Evolutionary conservation across 2,797 vertebrate genomes (phyloP).

Genomic region (Myotis daubentonii): DNA sequence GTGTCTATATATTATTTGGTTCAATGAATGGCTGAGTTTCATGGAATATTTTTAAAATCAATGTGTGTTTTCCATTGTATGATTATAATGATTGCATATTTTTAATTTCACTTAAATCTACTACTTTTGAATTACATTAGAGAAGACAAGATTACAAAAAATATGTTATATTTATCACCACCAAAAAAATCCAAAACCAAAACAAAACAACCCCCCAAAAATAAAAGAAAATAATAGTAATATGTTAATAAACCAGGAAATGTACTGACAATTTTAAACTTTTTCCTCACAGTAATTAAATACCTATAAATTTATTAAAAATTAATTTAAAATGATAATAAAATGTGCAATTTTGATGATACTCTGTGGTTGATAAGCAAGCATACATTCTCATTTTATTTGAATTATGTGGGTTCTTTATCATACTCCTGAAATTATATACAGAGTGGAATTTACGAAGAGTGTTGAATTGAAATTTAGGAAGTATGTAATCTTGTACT

Average conservation of each 20-base stretch:
- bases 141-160: neutral
- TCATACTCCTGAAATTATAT: neutral
- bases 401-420: neutral
- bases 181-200: neutral
- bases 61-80: neutral
- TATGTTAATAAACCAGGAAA: neutral
- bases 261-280: neutral
- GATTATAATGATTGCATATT: neutral
- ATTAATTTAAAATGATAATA: neutral
- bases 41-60: neutral
- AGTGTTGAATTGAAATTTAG: neutral
- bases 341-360: neutral
- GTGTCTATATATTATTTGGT: neutral
- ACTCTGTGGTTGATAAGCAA: neutral
- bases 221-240: neutral
- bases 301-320: neutral
- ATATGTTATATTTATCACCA: neutral
- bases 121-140: neutral
- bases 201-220: neutral
- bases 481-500: neutral
- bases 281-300: neutral
- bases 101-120: neutral
- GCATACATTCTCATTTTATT: neutral
- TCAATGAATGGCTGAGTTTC: neutral
- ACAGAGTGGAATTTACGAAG: neutral